Percentiles rank a stretch among this genome's conserved stretches.
phyloP scores from a whole-genome alignment of 1,140 invertebrate genomes.

The Lepidotrigona ventralis region DNA sequence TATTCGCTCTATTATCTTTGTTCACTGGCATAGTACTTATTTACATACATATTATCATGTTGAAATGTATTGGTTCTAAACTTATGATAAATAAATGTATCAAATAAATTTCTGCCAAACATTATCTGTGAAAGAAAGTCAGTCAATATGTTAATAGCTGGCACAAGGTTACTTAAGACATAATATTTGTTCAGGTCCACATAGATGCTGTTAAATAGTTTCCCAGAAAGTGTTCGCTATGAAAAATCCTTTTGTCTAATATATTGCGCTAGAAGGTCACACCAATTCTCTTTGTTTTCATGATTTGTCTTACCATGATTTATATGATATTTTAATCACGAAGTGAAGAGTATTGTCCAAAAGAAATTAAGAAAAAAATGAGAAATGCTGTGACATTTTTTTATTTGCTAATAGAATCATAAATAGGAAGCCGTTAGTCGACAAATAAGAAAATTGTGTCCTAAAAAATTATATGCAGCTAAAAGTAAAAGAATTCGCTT shows the following conservation, averaged over 20 bases:
- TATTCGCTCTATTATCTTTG: slow-evolving; percentile 19
- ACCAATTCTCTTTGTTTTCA: slow-evolving; percentile 49
- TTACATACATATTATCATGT: not conserved
- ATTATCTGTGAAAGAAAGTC: slow-evolving; percentile 70
- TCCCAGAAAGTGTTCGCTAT: slow-evolving; percentile 57
- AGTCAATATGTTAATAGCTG: slow-evolving; percentile 70
- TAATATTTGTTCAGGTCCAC: slow-evolving; percentile 66
- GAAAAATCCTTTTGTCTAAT: slow-evolving; percentile 32
- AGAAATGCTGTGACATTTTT: slow-evolving; percentile 52
- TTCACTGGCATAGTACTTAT: not conserved
- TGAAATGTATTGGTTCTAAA: not conserved
- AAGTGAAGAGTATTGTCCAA: not conserved
- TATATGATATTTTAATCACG: not conserved
- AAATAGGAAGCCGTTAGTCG: slow-evolving; percentile 52
- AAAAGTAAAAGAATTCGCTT: slow-evolving; percentile 8
- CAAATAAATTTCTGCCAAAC: slow-evolving; percentile 67
- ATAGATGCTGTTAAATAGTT: slow-evolving; percentile 67
- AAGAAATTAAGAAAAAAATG: slow-evolving; percentile 12
- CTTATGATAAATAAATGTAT: slow-evolving; percentile 1
- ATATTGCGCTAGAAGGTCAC: slow-evolving; percentile 55
- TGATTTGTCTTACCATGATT: not conserved
- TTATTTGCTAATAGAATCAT: slow-evolving; percentile 31
- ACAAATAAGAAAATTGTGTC: slow-evolving; percentile 49
- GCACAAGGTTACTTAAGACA: slow-evolving; percentile 61
- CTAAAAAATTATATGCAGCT: slow-evolving; percentile 5